These are phyloP conservation scores for Caenorhabditis sp. DNA, from an alignment of 2,888 invertebrate species.

Conservation along the genomic window DNA sequence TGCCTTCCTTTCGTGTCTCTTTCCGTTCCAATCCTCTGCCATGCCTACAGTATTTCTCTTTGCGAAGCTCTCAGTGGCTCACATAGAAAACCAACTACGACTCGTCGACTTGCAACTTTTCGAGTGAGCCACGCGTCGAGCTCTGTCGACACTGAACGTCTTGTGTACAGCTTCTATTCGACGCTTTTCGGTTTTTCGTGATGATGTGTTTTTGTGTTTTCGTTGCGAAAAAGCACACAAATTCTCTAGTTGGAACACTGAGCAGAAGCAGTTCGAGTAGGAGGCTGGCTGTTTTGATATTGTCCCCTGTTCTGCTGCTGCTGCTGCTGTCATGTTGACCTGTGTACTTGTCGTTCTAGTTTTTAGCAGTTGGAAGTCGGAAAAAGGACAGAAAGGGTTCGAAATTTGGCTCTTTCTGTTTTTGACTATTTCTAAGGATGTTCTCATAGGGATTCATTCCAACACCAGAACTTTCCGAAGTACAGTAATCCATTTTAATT, in stretches of 20 bases:
- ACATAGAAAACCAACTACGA: neutral
- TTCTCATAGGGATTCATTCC: too few relatives aligned
- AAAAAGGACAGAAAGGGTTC: neutral
- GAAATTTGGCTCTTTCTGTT: too few relatives aligned
- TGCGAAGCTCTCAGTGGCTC: neutral
- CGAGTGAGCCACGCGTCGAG: neutral
- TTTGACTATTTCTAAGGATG: too few relatives aligned
- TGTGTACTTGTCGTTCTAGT: neutral
- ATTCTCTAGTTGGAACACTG: too few relatives aligned
- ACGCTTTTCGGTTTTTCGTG: neutral
- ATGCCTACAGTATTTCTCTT: neutral
- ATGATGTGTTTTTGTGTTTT: constrained; percentile 10
- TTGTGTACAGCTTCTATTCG: neutral
- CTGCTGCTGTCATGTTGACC: neutral
- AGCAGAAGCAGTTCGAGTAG: neutral
- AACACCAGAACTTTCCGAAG: too few relatives aligned
- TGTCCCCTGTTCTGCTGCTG: neutral
- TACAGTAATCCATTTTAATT: too few relatives aligned
- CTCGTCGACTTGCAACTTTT: constrained; percentile 4
- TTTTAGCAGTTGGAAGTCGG: neutral
- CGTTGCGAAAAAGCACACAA: neutral
- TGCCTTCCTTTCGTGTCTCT: neutral
- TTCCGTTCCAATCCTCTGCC: neutral
- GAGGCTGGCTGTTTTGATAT: neutral
- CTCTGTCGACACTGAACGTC: too few relatives aligned